Evolutionary conservation across 2,888 invertebrate species (phyloP).

Genomic region (Tribolium freemani): DNA sequence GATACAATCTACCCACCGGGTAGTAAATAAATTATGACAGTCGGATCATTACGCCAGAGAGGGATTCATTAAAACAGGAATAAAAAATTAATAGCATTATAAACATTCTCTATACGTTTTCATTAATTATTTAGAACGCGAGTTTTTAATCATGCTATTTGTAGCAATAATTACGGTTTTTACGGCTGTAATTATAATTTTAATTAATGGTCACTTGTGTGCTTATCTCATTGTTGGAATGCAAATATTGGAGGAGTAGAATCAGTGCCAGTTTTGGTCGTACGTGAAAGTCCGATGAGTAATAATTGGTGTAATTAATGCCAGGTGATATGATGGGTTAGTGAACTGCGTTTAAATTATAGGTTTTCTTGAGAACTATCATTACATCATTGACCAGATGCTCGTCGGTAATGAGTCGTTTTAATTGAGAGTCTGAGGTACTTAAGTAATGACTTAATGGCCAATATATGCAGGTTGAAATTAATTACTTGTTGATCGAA

Average conservation of each 20-base stretch:
- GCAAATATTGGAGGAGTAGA: not conserved
- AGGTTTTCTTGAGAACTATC: conserved; percentile 18
- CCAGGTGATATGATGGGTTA: conserved; percentile 28
- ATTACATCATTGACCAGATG: conserved; percentile 32
- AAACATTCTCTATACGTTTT: conserved; percentile 10
- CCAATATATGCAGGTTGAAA: not conserved
- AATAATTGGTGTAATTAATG: conserved; percentile 26
- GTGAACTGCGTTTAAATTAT: conserved; percentile 29
- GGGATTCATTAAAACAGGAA: not conserved
- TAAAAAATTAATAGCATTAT: conserved; percentile 18
- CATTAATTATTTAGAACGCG: conserved; percentile 9
- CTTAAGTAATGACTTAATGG: conserved; percentile 29
- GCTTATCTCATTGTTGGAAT: not conserved
- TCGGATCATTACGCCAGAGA: not conserved
- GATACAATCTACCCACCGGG: not conserved
- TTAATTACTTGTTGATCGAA: conserved; percentile 5
- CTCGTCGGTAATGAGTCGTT: not conserved
- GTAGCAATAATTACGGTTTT: not conserved
- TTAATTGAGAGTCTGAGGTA: conserved; percentile 21
- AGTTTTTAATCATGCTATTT: not conserved
- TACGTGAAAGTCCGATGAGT: conserved; percentile 12
- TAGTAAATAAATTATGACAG: not conserved
- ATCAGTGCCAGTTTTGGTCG: not conserved
- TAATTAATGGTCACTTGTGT: not conserved
- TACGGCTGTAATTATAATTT: not conserved